Evolutionary conservation across 2,888 invertebrate species (phyloP), one percentile per base, ranked within the genome.

Genomic region (Glomeris marginata): DNA sequence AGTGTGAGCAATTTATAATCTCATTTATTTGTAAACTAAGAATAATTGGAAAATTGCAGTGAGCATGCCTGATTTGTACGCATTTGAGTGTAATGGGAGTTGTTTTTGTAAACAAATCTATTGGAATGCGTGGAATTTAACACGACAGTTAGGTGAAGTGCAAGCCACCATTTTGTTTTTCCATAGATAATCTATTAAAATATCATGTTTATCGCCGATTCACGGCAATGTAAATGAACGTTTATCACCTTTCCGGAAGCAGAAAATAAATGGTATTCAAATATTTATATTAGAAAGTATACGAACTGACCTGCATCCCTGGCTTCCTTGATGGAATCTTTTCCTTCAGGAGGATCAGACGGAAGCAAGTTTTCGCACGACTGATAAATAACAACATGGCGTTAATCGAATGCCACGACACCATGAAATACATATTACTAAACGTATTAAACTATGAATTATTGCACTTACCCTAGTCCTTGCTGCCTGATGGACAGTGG

Each of bases 401-500:
- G 34, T 18, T 6, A 46, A 18, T 21, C 35, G 15, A 4, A 35
- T 28, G 33, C 21, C 18, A 36, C 6, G 8, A n/a, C 15, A 13
- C 11, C n/a, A 46, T 45, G 13, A 48, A 33, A 15, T 18, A 4
- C 15, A n/a, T 34, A 21, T 49, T 46, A n/a, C 21, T 18, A 45
- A 47, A 18, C n/a, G 16, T 16, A 49, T 11, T 4, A 15, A 11
- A 50, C 13, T 48, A 16, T 2, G 20, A 16, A 37, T 11, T 15
- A 41, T 4, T 18, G 13, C 16, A 49, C 55, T 59, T 60, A 69
- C 69, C 65, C 65, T 67, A 43, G 68, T 65, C 61, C 62, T 67
- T 43, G 60, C 57, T 55, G 53, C 58, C 46, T 46, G 58, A 51
- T 52, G 61, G 41, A 41, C 53, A 44, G 49, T 28, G 33, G 58